A percentile compares a stretch with the other conserved stretches of the same genome.
Evolutionary conservation across 35 echinoderm and acorn worm species (phyloP).

Genomic region (Lytechinus pictus): DNA sequence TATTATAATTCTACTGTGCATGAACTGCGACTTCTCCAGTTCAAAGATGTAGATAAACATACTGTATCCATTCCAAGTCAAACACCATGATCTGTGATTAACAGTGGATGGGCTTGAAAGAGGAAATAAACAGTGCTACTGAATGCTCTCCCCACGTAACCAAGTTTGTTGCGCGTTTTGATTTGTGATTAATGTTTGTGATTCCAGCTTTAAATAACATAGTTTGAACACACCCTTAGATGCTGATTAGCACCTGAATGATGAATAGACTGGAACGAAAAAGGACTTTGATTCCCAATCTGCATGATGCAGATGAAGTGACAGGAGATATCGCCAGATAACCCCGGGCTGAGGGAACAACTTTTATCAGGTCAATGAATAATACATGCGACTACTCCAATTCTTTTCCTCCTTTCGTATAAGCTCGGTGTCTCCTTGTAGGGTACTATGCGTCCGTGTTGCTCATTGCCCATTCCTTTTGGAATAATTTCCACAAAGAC

Average conservation of each 20-base stretch:
- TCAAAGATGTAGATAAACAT: too few species aligned
- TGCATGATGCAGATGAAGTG: conserved; percentile 10
- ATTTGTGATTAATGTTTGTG: too few species aligned
- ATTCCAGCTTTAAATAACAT: too few species aligned
- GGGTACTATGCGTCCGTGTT: neutral
- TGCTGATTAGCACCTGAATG: neutral
- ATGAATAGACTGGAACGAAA: neutral
- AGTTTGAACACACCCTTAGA: too few species aligned
- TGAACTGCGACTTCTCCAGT: too few species aligned
- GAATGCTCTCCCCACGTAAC: too few species aligned
- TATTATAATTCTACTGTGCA: too few species aligned
- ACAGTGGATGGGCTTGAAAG: too few species aligned
- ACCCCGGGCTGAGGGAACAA: neutral
- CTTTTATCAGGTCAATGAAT: conserved; percentile 13
- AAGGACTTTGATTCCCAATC: conserved; percentile 18
- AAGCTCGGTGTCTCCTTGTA: neutral
- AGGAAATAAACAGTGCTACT: too few species aligned
- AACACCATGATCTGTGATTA: too few species aligned
- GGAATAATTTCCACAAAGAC: conserved; percentile 7
- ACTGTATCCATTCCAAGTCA: too few species aligned
- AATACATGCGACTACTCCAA: neutral
- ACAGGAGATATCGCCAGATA: neutral
- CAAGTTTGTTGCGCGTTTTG: too few species aligned
- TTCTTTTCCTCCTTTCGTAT: neutral
- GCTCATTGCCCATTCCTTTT: neutral